Percentiles rank a stretch among this genome's conserved stretches.
Conservation (phyloP, 2,113 vertebrate species). For the Rhynchomys soricoides region DNA sequence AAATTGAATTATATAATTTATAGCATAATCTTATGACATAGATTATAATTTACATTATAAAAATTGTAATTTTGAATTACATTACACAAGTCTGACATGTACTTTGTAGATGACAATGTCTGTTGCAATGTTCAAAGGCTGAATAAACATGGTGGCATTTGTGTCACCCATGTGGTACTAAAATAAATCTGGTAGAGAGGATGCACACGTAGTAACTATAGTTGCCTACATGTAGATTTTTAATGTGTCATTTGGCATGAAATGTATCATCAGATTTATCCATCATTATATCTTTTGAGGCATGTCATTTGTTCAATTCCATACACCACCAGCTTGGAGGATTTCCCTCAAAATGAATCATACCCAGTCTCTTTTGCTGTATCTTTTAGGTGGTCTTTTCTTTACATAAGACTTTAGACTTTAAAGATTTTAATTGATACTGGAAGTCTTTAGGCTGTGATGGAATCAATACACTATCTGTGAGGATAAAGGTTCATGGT, state of each 20-base stretch:
- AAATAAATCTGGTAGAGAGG: neutral
- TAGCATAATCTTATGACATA: neutral
- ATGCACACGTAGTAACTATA: neutral
- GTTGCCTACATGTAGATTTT: neutral
- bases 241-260: neutral
- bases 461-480: neutral
- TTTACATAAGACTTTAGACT: neutral
- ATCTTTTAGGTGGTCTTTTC: neutral
- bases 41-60: neutral
- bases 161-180: neutral
- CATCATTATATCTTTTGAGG: neutral
- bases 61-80: neutral
- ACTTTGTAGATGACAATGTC: neutral
- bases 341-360: neutral
- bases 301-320: neutral
- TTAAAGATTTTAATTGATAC: neutral
- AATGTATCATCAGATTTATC: neutral
- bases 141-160: neutral
- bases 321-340: neutral
- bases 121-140: neutral
- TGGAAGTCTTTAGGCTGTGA: neutral
- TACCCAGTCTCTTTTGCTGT: neutral
- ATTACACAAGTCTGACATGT: neutral
- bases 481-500: neutral
- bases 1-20: neutral